Base-by-base conservation (phyloP, 2,888 invertebrate genomes). In the Parnassius apollo region DNA sequence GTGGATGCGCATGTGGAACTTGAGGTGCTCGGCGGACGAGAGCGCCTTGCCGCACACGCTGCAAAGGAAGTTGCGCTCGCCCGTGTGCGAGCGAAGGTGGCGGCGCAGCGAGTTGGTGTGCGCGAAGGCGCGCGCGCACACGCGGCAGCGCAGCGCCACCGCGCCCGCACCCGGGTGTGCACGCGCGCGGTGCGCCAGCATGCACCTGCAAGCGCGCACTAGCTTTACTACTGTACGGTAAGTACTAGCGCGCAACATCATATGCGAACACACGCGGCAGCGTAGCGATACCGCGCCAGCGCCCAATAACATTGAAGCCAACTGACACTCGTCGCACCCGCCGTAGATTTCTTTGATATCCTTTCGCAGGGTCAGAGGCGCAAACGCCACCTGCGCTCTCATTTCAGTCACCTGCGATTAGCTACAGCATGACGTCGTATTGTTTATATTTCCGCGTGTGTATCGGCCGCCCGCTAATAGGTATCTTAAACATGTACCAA, bases 21-120 rank as follows among this genome's bases (percentile, higher is more conserved):
- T 93, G 69, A 94, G 86, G 70, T 93, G 93, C 44, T 93, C 93
- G 52, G 92, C 82, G 63, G 91, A 92, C 46, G 93, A 92, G 7
- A 94, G 92, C 68, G 93, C 88, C 81, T 94, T 94, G 61, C 94
- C 93, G 81, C 94, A 94, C 53, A 94, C 92, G 72, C 92, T 93
- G 81, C 94, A 94, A 3, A 93, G 87, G 80, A 86, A 92, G 80
- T 93, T 93, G 65, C 92, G 85, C 79, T 92, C 85, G 68, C 91
- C 92, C 11, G 82, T 73, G 82, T 91, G 92, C 75, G 86, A 83
- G 72, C 87, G 83, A 75, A 88, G 78, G 78, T 92, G 92, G 1
- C 92, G 77, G 2, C 91, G 84, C 78, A 92, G 79, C 71, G 87
- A 87, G 85, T 91, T 92, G 71, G 88, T 81, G 82, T 92, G 92